Evolutionary conservation across 2,113 vertebrate genomes (phyloP).

Genomic region (Cyphomyrus plagiostoma): DNA sequence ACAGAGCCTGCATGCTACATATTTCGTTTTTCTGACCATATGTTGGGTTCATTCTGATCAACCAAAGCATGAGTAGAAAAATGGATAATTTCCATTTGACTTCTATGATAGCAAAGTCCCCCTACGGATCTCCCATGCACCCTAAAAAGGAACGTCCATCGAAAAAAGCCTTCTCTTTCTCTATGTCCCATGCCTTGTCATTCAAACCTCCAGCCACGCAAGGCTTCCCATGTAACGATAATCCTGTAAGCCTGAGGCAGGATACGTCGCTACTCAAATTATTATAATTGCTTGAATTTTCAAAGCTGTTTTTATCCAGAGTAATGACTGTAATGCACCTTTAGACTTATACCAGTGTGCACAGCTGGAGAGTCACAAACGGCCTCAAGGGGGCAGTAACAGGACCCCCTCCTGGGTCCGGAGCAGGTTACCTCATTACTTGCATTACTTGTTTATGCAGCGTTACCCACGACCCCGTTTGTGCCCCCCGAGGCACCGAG

Average conservation of each 20-base stretch:
- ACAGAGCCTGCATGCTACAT: neutral
- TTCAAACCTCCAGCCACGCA: neutral
- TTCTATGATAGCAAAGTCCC: neutral
- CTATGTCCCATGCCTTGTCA: neutral
- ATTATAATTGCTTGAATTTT: neutral
- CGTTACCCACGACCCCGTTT: neutral
- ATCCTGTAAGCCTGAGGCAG: neutral
- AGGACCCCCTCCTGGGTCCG: neutral
- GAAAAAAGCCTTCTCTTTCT: neutral
- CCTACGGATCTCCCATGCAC: neutral
- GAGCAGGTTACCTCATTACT: neutral
- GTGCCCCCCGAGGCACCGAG: neutral
- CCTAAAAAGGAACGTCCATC: neutral
- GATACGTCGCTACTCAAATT: neutral
- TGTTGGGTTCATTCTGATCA: neutral
- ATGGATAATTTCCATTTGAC: neutral
- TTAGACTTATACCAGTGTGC: neutral
- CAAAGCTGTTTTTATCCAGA: neutral
- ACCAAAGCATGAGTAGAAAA: neutral
- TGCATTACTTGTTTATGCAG: neutral
- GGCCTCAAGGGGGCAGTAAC: neutral
- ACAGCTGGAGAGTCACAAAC: neutral
- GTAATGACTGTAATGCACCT: neutral
- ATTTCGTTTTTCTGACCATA: neutral
- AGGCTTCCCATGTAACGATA: neutral